Percentiles rank a stretch among this genome's conserved stretches.
These are phyloP conservation scores for Chaetoderma sp. DNA, from an alignment of 2,888 invertebrate species.

Conservation along the genomic window DNA sequence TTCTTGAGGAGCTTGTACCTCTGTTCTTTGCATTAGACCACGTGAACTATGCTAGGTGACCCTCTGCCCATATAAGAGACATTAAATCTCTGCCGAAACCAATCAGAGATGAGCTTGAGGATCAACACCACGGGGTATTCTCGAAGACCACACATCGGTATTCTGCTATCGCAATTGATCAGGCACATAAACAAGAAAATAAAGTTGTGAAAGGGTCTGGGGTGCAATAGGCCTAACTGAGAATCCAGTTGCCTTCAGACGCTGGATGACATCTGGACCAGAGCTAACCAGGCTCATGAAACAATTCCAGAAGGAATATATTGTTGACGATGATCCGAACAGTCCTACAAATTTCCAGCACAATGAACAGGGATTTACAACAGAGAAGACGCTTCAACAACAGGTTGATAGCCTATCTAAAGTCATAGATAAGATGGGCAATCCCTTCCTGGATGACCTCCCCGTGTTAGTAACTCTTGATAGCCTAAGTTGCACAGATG, in stretches of 20 bases:
- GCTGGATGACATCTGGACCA: constrained; percentile 32
- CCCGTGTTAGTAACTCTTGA: constrained; percentile 23
- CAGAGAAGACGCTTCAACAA: constrained; percentile 25
- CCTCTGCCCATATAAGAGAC: too few relatives aligned
- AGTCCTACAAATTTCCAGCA: constrained; percentile 11
- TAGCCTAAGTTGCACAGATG: constrained; percentile 12
- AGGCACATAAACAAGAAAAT: constrained; percentile 39
- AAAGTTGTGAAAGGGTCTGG: constrained; percentile 29
- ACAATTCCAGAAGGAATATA: constrained; percentile 27
- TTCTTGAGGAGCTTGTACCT: too few relatives aligned
- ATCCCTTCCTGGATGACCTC: constrained; percentile 24
- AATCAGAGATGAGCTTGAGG: neutral
- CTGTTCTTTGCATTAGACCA: too few relatives aligned
- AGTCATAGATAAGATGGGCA: constrained; percentile 20
- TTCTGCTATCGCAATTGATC: constrained; percentile 33
- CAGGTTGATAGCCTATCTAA: constrained; percentile 19
- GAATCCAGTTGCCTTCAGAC: constrained; percentile 22
- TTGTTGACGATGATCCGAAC: constrained; percentile 8
- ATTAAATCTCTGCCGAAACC: too few relatives aligned
- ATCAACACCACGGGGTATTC: constrained; percentile 8
- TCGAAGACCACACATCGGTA: constrained; percentile 16
- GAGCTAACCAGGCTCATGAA: constrained; percentile 27
- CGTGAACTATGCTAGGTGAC: too few relatives aligned
- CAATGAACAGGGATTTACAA: constrained; percentile 28
- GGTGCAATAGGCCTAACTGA: constrained; percentile 33